Evolutionary conservation across 2,888 invertebrate genomes (phyloP).

Genomic region (Dicyrtoma fusca): DNA sequence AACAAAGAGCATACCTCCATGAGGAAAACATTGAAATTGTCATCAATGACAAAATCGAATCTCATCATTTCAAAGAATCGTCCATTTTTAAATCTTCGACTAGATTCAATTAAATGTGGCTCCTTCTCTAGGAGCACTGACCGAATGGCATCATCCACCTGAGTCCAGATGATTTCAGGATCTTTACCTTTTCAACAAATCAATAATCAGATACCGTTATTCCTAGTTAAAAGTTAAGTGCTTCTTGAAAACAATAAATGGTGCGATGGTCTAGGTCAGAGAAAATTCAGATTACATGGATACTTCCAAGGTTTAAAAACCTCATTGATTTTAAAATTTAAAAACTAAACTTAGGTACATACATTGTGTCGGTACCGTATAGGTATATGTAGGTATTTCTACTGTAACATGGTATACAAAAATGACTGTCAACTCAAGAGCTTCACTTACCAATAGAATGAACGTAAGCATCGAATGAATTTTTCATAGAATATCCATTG

Average conservation of each 20-base stretch:
- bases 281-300: too few relatives aligned
- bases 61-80: slow-evolving; percentile 92
- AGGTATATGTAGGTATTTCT: too few relatives aligned
- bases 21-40: slow-evolving; percentile 79
- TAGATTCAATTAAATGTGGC: slow-evolving; percentile 67
- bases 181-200: slow-evolving; percentile 69
- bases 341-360: too few relatives aligned
- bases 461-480: slow-evolving; percentile 70
- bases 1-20: slow-evolving; percentile 71
- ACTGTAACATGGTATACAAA: background rate
- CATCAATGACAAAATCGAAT: slow-evolving; percentile 90
- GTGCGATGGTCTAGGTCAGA: too few relatives aligned
- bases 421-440: background rate
- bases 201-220: background rate
- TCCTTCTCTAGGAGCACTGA: slow-evolving; percentile 68
- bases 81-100: slow-evolving; percentile 56
- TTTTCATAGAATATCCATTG: slow-evolving; percentile 80
- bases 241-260: too few relatives aligned
- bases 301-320: too few relatives aligned
- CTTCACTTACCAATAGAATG: slow-evolving; percentile 23
- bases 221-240: too few relatives aligned
- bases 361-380: too few relatives aligned
- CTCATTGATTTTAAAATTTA: too few relatives aligned
- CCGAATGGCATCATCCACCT: slow-evolving; percentile 77
- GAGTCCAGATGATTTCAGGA: slow-evolving; percentile 75